Evolutionary conservation across 2,113 vertebrate species (phyloP).

Genomic region (Oreotrochilus melanogaster): DNA sequence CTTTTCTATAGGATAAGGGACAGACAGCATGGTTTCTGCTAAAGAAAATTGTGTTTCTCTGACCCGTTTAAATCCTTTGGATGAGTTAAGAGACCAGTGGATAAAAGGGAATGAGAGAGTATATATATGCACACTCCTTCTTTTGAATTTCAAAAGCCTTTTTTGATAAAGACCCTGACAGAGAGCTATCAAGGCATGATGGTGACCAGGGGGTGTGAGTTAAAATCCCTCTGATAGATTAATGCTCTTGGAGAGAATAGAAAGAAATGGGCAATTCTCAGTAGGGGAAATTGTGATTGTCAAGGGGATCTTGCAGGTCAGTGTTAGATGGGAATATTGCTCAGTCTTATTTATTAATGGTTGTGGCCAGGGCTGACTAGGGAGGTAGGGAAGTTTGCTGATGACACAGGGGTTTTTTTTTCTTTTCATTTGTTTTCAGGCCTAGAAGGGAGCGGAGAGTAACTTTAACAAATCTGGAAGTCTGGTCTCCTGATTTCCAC

Average conservation of each 20-base stretch:
- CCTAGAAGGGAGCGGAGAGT: background rate
- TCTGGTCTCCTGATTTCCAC: background rate
- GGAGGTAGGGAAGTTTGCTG: background rate
- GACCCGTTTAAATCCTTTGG: conserved; percentile 56
- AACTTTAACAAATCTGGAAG: background rate
- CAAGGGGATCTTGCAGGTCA: background rate
- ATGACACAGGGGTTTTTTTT: background rate
- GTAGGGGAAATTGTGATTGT: background rate
- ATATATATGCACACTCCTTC: background rate
- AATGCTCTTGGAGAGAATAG: conserved; percentile 30
- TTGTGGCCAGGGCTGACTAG: background rate
- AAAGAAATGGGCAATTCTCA: background rate
- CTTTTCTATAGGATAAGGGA: conserved; percentile 56
- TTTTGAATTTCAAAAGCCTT: conserved; percentile 56
- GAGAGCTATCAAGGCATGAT: conserved; percentile 32
- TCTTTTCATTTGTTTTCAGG: background rate
- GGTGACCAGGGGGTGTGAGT: conserved; percentile 40
- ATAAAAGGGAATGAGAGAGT: conserved; percentile 60
- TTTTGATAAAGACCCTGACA: conserved; percentile 36
- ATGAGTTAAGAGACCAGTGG: conserved; percentile 56
- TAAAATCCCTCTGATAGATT: conserved; percentile 50
- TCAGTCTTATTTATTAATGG: background rate
- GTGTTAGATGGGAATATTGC: background rate
- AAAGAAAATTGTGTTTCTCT: conserved; percentile 34
- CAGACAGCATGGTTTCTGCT: conserved; percentile 27